Evolutionary conservation across 2,113 vertebrate genomes (phyloP).

Genomic region (Heptranchias perlo): DNA sequence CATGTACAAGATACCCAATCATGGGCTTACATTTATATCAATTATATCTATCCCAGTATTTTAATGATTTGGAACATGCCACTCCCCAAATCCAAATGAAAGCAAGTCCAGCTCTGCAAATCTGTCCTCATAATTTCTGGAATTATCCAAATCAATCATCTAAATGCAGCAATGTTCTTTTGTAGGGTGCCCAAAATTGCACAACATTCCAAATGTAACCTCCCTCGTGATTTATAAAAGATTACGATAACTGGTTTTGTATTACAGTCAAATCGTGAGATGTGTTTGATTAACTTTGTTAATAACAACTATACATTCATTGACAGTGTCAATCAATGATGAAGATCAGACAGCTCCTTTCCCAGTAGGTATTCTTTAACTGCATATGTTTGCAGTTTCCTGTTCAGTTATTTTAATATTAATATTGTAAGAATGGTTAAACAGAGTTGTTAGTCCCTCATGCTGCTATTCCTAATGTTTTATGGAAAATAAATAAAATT

Average conservation of each 20-base stretch:
- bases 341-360: not conserved
- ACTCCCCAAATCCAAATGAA: not conserved
- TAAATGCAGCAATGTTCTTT: not conserved
- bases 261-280: not conserved
- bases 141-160: not conserved
- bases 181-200: not conserved
- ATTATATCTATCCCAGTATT: not conserved
- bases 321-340: not conserved
- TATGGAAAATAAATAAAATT: not conserved
- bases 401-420: not conserved
- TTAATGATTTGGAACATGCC: not conserved
- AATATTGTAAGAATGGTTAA: not conserved
- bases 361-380: not conserved
- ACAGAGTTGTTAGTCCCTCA: not conserved
- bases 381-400: not conserved
- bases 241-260: not conserved
- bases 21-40: not conserved
- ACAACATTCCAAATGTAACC: not conserved
- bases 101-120: not conserved
- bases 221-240: not conserved
- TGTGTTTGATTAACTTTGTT: not conserved
- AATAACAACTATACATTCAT: not conserved
- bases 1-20: not conserved
- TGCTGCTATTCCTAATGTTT: not conserved
- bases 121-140: not conserved